Conservation (phyloP, 2,113 vertebrate genomes). For the Puntigrus tetrazona region DNA sequence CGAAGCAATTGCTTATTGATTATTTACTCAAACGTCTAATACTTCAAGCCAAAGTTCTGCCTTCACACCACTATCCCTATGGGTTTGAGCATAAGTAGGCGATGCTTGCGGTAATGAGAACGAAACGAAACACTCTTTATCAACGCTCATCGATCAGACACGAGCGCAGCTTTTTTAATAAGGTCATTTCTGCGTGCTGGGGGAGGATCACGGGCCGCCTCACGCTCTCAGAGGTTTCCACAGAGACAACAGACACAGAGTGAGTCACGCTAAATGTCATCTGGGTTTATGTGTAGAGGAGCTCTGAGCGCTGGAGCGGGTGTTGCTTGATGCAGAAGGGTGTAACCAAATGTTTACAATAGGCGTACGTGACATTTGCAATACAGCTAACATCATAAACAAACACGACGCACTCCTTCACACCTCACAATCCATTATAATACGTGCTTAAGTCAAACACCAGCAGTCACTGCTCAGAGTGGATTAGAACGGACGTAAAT, state of each 20-base stretch:
- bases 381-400: not conserved
- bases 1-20: not conserved
- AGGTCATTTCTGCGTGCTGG: conserved; percentile 17
- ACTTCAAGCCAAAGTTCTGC: not conserved
- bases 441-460: not conserved
- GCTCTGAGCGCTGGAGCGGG: not conserved
- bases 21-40: not conserved
- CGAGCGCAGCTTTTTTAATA: not conserved
- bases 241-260: not conserved
- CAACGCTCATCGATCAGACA: not conserved
- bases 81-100: not conserved
- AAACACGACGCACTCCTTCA: not conserved
- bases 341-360: conserved; percentile 29
- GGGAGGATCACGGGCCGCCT: not conserved
- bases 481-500: not conserved
- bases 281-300: not conserved
- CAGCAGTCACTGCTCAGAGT: not conserved
- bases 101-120: not conserved
- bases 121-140: not conserved
- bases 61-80: not conserved
- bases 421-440: not conserved
- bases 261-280: conserved; percentile 22
- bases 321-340: not conserved
- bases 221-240: not conserved
- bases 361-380: not conserved